Percentiles rank a stretch among this genome's conserved stretches.
phyloP scores from a whole-genome alignment of 2,113 vertebrate species.

The Odontesthes bonariensis region DNA sequence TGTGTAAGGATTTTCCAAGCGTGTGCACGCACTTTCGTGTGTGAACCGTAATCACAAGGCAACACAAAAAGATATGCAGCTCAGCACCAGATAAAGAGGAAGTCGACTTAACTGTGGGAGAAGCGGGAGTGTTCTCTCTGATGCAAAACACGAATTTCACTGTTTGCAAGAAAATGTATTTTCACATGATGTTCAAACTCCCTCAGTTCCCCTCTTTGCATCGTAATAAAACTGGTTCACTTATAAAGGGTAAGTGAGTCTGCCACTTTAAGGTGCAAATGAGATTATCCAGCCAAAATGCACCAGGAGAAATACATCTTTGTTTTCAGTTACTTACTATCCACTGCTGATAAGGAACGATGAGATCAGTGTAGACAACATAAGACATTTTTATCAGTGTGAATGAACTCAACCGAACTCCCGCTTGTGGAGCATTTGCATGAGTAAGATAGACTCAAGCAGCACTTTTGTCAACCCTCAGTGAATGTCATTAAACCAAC shows the following conservation, averaged over 20 bases:
- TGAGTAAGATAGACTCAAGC: neutral
- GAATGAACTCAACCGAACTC: neutral
- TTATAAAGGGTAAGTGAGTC: neutral
- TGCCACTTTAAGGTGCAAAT: no score
- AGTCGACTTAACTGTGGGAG: conserved; percentile 10
- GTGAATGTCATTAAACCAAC: neutral
- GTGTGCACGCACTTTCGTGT: neutral
- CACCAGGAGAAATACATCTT: neutral
- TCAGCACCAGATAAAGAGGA: conserved; percentile 37
- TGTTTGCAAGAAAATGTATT: conserved; percentile 26
- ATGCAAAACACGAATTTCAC: conserved; percentile 7
- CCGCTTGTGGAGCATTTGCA: neutral
- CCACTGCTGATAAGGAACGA: conserved; percentile 10
- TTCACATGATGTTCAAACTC: neutral
- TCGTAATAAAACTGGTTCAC: neutral
- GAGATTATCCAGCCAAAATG: neutral
- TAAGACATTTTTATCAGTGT: neutral
- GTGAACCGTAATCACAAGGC: neutral
- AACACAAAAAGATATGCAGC: neutral
- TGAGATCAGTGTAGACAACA: neutral
- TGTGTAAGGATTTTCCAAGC: conserved; percentile 63
- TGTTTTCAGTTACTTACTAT: no score
- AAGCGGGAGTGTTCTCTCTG: neutral
- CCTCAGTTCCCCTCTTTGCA: conserved; percentile 6
- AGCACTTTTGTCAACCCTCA: neutral